phyloP scores from a whole-genome alignment of 2,113 vertebrate species.

The Butorides virescens region DNA sequence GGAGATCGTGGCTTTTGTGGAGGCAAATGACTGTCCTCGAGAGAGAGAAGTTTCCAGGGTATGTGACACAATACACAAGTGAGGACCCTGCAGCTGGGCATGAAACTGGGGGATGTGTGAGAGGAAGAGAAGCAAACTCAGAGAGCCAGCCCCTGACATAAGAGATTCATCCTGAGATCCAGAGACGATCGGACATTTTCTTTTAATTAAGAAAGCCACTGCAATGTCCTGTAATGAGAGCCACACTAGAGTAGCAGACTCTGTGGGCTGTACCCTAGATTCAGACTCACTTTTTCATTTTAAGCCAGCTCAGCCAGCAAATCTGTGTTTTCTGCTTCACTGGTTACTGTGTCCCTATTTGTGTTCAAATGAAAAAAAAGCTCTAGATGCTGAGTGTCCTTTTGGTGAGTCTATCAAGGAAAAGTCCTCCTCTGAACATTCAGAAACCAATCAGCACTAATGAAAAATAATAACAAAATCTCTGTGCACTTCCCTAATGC shows the following conservation, averaged over 20 bases:
- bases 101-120: not conserved
- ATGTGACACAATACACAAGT: not conserved
- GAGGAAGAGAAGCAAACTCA: not conserved
- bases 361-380: not conserved
- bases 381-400: not conserved
- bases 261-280: not conserved
- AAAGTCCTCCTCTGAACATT: not conserved
- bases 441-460: not conserved
- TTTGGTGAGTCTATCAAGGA: not conserved
- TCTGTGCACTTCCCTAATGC: not conserved
- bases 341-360: not conserved
- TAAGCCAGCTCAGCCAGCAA: conserved; percentile 9
- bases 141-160: not conserved
- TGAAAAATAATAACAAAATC: not conserved
- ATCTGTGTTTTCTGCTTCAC: conserved; percentile 13
- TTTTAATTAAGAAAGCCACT: not conserved
- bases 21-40: not conserved
- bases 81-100: not conserved
- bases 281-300: not conserved
- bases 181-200: not conserved
- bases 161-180: not conserved
- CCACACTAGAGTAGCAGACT: not conserved
- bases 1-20: accelerated
- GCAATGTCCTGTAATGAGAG: not conserved
- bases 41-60: not conserved